Evolutionary conservation across 2,797 vertebrate genomes (phyloP), one percentile per base, ranked within the genome.

Genomic region (Tangara arthus): DNA sequence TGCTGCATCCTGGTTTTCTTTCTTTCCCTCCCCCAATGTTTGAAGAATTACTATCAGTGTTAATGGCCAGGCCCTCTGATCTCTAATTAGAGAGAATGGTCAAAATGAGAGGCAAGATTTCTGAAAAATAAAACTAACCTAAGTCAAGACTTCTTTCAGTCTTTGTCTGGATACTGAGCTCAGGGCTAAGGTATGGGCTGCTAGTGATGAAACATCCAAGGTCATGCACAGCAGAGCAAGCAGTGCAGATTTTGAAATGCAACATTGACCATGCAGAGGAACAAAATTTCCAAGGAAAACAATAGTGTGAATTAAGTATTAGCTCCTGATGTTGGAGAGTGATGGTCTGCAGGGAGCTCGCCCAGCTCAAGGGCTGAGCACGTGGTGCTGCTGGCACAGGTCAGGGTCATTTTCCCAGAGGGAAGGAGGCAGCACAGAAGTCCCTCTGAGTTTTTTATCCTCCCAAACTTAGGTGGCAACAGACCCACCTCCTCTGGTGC

Each of bases 191-290:
- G 9, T 41, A 3, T 0, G 1, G 26, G 19, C 28, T 44, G 42
- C 49, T 49, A 4, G 15, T 41, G 34, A 18, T n/a, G 28, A 39
- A 61, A 37, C 0, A 1, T 19, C 46, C 53, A 64, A 86, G 66
- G 68, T 70, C 53, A n/a, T 2, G 20, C 37, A 24, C 42, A 37
- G 20, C 41, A 68, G 47, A 82, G 79, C 23, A 80, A 72, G 68
- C 11, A 9, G 26, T 47, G 70, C n/a, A 42, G 64, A 11, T 76
- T 75, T 76, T 65, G 63, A 82, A 91, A 72, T 3, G 9, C 18
- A 5, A 2, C 0, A 0, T 3, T 57, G 39, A 23, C 78, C 24
- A 8, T 15, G 42, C 2, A 1, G 1, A 9, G 39, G 28, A 44
- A 55, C 30, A 57, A 88, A 64, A 34, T 15, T n/a, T 21, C 18